Conservation (phyloP, 1,140 invertebrate genomes). For the Lerema accius region DNA sequence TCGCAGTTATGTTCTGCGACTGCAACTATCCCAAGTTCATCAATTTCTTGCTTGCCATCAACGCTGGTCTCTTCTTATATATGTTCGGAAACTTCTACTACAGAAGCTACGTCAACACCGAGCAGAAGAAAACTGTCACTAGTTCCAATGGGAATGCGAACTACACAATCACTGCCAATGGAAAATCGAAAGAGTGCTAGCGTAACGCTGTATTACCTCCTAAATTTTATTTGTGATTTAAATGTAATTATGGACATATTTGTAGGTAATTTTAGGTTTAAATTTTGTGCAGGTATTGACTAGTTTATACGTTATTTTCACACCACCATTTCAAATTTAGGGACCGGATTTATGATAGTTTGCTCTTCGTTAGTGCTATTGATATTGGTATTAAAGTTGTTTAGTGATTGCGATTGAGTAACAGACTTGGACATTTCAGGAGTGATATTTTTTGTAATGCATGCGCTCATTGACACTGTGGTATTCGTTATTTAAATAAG, state of each 20-base stretch:
- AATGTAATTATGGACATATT: slow-evolving; percentile 28
- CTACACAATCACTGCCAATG: slow-evolving; percentile 32
- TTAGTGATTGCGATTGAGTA: too few relatives aligned
- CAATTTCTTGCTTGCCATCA: slow-evolving; percentile 86
- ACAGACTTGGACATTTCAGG: too few relatives aligned
- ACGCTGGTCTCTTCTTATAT: slow-evolving; percentile 91
- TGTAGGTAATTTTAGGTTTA: slow-evolving; percentile 6
- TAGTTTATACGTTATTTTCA: neutral
- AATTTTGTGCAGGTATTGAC: slow-evolving; percentile 3
- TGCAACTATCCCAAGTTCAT: slow-evolving; percentile 88
- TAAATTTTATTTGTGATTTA: slow-evolving; percentile 39
- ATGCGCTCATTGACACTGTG: too few relatives aligned
- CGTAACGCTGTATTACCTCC: slow-evolving; percentile 23
- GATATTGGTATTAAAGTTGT: too few relatives aligned
- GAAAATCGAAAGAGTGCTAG: slow-evolving; percentile 58
- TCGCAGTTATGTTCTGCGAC: slow-evolving; percentile 84
- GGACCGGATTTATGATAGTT: neutral
- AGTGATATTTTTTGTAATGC: too few relatives aligned
- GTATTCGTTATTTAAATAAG: too few relatives aligned
- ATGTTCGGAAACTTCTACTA: slow-evolving; percentile 94
- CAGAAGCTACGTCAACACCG: slow-evolving; percentile 85
- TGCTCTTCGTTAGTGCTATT: too few relatives aligned
- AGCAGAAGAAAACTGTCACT: slow-evolving; percentile 9
- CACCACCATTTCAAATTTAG: neutral
- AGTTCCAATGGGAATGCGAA: slow-evolving; percentile 29